Conservation (phyloP, 2,888 invertebrate species). For the Lasiommata megera region DNA sequence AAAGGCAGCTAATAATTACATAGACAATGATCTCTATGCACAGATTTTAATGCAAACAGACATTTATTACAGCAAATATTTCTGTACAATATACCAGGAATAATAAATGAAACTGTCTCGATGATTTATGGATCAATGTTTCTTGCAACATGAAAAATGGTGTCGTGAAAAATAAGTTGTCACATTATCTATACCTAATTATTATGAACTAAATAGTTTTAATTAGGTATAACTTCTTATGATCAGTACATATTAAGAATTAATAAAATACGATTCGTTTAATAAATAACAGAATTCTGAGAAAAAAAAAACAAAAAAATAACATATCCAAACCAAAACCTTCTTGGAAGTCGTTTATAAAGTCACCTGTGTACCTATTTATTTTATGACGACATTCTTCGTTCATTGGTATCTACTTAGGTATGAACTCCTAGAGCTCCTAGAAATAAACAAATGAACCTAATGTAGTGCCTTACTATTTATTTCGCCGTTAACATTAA, state of each 20-base stretch:
- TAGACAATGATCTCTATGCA: not conserved
- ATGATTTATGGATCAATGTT: slow-evolving; percentile 31
- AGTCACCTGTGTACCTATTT: no score
- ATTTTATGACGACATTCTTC: no score
- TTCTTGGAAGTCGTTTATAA: no score
- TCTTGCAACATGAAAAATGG: slow-evolving; percentile 35
- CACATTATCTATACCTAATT: slow-evolving; percentile 29
- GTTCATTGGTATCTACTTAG: no score
- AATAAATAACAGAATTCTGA: no score
- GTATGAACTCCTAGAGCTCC: no score
- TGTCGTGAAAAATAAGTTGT: slow-evolving; percentile 35
- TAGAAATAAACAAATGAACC: no score
- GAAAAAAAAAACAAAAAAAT: no score
- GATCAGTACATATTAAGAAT: no score
- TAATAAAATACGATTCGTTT: no score
- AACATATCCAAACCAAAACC: no score
- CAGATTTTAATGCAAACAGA: not conserved
- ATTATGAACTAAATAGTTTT: not conserved
- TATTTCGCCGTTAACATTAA: not conserved
- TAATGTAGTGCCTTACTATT: no score
- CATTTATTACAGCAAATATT: not conserved
- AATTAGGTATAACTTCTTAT: slow-evolving; percentile 6
- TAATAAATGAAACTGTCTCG: slow-evolving; percentile 26
- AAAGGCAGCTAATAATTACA: not conserved
- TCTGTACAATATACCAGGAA: not conserved